These are phyloP conservation scores for Pristis pectinata DNA, from an alignment of 2,797 vertebrate species.

Conservation along the genomic window DNA sequence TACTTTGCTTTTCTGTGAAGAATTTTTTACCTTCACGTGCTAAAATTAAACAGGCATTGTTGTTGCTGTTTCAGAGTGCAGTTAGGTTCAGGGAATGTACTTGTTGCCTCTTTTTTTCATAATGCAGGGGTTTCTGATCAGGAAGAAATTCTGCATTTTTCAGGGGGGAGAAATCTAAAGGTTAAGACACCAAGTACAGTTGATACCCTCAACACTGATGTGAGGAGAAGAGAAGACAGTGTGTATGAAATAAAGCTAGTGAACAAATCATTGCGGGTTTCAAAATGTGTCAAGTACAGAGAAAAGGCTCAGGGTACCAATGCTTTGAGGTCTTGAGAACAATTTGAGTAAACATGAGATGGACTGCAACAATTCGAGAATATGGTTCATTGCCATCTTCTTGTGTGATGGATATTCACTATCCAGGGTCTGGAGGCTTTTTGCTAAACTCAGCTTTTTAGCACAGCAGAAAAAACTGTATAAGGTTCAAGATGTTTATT, in stretches of 20 bases:
- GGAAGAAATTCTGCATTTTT: not conserved
- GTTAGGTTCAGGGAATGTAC: too few species aligned
- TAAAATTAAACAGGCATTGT: too few species aligned
- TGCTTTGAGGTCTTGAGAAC: not conserved
- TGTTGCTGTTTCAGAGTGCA: too few species aligned
- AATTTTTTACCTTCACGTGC: not conserved
- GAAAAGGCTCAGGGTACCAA: not conserved
- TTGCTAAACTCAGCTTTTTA: too few species aligned
- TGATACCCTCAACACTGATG: not conserved
- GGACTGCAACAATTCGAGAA: too few species aligned
- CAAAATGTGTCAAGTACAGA: not conserved
- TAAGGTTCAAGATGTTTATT: too few species aligned
- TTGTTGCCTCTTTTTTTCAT: not conserved
- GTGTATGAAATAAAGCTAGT: not conserved
- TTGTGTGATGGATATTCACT: too few species aligned
- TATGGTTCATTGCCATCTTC: too few species aligned
- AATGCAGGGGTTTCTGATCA: not conserved
- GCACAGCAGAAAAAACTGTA: too few species aligned
- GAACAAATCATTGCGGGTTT: not conserved
- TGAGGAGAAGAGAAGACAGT: not conserved
- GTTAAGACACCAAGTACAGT: not conserved
- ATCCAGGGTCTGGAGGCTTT: too few species aligned
- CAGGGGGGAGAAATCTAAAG: not conserved
- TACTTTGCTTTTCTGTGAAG: not conserved
- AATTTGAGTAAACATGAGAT: not conserved